phyloP scores from a whole-genome alignment of 2,888 invertebrate genomes.

The Panzeria rudis region DNA sequence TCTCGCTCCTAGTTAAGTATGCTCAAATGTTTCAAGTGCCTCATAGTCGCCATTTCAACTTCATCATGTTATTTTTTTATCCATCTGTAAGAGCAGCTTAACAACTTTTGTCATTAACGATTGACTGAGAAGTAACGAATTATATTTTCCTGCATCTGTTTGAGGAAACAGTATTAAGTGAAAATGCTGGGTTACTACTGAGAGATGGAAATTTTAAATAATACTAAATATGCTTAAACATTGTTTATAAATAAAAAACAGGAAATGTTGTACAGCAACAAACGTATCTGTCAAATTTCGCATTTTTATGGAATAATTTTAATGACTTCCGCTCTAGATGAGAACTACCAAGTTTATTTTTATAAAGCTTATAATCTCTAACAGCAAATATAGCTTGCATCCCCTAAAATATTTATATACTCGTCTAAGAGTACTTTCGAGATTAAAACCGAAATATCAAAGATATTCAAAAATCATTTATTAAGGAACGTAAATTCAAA shows the following conservation, averaged over 20 bases:
- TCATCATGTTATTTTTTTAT: constrained; percentile 56
- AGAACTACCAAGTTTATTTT: too few relatives aligned
- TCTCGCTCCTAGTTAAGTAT: constrained; percentile 47
- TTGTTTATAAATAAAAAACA: too few relatives aligned
- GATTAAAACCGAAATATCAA: too few relatives aligned
- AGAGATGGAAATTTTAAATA: not conserved
- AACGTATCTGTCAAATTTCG: not conserved
- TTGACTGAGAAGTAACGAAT: constrained; percentile 38
- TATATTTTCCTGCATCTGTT: constrained; percentile 55
- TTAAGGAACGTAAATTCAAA: too few relatives aligned
- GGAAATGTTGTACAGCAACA: not conserved
- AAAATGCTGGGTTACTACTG: constrained; percentile 19
- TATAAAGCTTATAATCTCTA: too few relatives aligned
- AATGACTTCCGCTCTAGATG: too few relatives aligned
- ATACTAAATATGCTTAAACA: constrained; percentile 8
- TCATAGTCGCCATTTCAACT: constrained; percentile 64
- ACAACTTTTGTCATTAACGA: constrained; percentile 49
- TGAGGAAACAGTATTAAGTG: constrained; percentile 33
- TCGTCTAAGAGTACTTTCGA: too few relatives aligned
- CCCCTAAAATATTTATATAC: too few relatives aligned
- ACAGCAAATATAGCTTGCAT: too few relatives aligned
- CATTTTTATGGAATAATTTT: not conserved
- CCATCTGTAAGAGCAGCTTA: constrained; percentile 53
- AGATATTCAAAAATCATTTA: too few relatives aligned
- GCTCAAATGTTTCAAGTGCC: constrained; percentile 59